Percentiles rank a stretch among this genome's conserved stretches.
Conservation (phyloP, 2,888 invertebrate species). For the Drosophila fulvimacula region DNA sequence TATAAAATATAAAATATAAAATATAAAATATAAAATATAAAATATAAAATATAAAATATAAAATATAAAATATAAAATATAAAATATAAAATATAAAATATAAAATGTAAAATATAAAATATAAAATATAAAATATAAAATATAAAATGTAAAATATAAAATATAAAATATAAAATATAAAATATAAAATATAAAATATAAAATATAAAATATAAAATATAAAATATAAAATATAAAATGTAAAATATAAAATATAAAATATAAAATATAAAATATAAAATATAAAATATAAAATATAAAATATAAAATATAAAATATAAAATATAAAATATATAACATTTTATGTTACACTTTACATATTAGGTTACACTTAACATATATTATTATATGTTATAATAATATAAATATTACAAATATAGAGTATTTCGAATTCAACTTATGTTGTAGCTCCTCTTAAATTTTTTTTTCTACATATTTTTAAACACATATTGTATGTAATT, state of each 20-base stretch:
- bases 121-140: not conserved
- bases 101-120: conserved; percentile 2
- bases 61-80: not conserved
- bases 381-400: not conserved
- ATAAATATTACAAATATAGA: conserved; percentile 3
- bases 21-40: conserved; percentile 1
- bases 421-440: conserved; percentile 1
- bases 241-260: not conserved
- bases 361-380: not conserved
- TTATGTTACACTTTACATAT: no score
- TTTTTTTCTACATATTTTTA: conserved; percentile 18
- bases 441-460: not conserved
- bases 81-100: not conserved
- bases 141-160: not conserved
- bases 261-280: not conserved
- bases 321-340: not conserved
- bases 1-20: not conserved
- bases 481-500: conserved; percentile 36
- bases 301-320: not conserved
- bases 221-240: not conserved
- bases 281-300: not conserved
- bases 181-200: not conserved
- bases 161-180: not conserved
- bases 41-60: conserved; percentile 1
- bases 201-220: not conserved